These are phyloP conservation scores for Anoplophora glabripennis DNA, from an alignment of 1,140 invertebrate species.

Conservation along the genomic window DNA sequence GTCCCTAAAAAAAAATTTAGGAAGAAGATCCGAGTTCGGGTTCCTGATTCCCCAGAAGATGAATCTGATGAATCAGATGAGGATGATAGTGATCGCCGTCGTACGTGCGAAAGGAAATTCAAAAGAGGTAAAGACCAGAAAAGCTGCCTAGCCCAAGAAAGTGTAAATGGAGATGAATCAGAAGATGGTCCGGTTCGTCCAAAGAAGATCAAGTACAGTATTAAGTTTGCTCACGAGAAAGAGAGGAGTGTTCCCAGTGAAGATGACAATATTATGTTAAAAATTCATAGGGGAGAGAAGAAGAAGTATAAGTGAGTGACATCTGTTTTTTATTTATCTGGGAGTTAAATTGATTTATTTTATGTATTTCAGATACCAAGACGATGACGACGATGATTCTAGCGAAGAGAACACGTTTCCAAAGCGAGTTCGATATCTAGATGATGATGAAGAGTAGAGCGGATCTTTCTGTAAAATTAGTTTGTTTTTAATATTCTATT, in stretches of 20 bases:
- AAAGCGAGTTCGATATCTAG: constrained; percentile 13
- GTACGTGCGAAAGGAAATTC: background rate
- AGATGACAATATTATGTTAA: constrained; percentile 20
- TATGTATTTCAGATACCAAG: background rate
- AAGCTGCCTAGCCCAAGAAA: background rate
- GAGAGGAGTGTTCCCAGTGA: constrained; percentile 20
- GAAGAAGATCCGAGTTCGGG: constrained; percentile 1
- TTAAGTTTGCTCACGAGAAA: constrained; percentile 31
- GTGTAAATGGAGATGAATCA: background rate
- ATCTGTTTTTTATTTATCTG: background rate
- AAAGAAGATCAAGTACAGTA: constrained; percentile 24
- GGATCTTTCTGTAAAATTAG: background rate
- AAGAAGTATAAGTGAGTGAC: constrained; percentile 13
- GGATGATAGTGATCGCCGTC: background rate
- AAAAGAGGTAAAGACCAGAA: background rate
- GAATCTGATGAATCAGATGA: constrained; percentile 1
- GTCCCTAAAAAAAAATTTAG: background rate
- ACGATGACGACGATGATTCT: constrained; percentile 15
- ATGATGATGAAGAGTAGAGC: constrained; percentile 21
- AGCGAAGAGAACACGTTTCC: constrained; percentile 20
- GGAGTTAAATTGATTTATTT: background rate
- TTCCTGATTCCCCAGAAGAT: background rate
- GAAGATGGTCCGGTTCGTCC: constrained; percentile 10
- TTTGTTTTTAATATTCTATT: background rate
- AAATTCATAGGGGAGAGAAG: constrained; percentile 8